phyloP scores from a whole-genome alignment of 2,113 vertebrate species.

The Syrmaticus mikado region DNA sequence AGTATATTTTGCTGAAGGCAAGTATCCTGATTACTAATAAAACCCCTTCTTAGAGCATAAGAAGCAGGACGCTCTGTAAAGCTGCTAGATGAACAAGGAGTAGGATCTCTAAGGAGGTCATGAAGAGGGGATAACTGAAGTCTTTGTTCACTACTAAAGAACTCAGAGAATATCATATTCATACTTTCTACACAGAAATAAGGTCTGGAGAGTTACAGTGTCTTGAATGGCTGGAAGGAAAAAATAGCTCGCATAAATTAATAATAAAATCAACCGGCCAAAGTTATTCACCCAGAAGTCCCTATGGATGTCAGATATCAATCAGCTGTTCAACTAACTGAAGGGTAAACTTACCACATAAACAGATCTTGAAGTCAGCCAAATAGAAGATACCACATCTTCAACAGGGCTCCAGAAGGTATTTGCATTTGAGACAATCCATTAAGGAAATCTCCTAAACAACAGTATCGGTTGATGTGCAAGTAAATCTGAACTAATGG shows the following conservation, averaged over 20 bases:
- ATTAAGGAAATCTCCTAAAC: background rate
- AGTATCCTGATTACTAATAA: background rate
- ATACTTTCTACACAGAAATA: background rate
- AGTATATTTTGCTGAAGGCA: background rate
- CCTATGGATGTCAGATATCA: background rate
- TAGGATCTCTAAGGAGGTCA: background rate
- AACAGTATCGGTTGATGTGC: background rate
- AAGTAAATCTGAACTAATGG: background rate
- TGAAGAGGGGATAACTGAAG: background rate
- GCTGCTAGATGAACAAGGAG: background rate
- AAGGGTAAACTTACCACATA: background rate
- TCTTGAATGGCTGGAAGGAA: background rate
- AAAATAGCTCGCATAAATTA: background rate
- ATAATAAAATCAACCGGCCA: background rate
- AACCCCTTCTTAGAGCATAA: background rate
- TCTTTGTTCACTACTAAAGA: background rate
- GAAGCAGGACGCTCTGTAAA: background rate
- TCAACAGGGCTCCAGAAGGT: background rate
- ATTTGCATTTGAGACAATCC: background rate
- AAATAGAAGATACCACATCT: background rate
- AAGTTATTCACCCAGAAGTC: background rate
- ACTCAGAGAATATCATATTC: background rate
- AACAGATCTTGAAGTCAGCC: background rate
- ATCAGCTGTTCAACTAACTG: background rate
- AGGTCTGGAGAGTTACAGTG: background rate